Evolutionary conservation across 2,888 invertebrate genomes (phyloP).

Genomic region (Caenorhabditis auriculariae): DNA sequence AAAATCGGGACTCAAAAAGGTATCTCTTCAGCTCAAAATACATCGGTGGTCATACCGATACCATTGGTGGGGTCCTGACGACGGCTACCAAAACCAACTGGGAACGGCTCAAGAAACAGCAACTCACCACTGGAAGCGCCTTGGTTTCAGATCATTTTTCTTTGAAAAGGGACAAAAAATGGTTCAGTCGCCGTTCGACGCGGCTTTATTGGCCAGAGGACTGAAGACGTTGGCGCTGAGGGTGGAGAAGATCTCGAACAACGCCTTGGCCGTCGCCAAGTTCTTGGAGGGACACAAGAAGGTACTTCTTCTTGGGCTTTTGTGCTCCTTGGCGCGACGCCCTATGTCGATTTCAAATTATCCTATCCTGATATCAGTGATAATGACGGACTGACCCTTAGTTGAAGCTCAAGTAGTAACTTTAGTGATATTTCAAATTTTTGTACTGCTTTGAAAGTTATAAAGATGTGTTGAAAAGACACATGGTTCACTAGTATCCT

Average conservation of each 20-base stretch:
- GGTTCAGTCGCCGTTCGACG: slow-evolving; percentile 38
- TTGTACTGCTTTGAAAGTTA: no score
- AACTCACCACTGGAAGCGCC: slow-evolving; percentile 36
- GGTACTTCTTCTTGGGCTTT: slow-evolving; percentile 14
- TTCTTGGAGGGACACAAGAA: slow-evolving; percentile 39
- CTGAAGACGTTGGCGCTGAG: slow-evolving; percentile 47
- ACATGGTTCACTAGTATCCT: no score
- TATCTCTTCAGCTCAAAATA: slow-evolving; percentile 63
- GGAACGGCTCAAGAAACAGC: slow-evolving; percentile 42
- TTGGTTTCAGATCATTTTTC: slow-evolving; percentile 16
- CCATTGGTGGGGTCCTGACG: slow-evolving; percentile 63
- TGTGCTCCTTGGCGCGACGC: no score
- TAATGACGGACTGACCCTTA: neutral
- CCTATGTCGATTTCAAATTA: no score
- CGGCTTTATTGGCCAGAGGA: slow-evolving; percentile 40
- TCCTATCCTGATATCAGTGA: no score
- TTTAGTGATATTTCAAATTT: neutral
- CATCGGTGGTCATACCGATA: slow-evolving; percentile 65
- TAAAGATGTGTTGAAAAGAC: no score
- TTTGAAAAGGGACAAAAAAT: neutral
- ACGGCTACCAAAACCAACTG: slow-evolving; percentile 24
- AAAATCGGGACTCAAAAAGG: no score
- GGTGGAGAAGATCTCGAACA: slow-evolving; percentile 34
- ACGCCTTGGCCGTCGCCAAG: slow-evolving; percentile 34
- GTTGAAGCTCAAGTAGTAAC: no score